Percentiles rank a stretch among this genome's conserved stretches.
phyloP scores from a whole-genome alignment of 2,888 invertebrate genomes.

The Napeogenes inachia region DNA sequence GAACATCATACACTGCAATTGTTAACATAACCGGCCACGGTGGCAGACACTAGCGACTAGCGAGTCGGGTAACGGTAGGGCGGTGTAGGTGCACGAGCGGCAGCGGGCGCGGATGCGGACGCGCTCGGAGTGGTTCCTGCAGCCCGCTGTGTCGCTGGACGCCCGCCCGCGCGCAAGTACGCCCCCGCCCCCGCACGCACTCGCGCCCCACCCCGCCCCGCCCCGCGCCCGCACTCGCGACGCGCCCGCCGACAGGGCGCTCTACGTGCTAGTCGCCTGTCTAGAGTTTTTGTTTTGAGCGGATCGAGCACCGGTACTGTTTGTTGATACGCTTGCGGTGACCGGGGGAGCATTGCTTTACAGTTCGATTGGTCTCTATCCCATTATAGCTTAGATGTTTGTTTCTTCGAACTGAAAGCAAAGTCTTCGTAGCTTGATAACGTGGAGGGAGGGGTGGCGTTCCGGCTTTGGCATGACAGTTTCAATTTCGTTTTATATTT shows the following conservation, averaged over 20 bases:
- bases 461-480: conserved; percentile 14
- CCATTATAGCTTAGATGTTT: not conserved
- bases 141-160: conserved; percentile 79
- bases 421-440: conserved; percentile 51
- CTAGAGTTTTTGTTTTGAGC: conserved; percentile 76
- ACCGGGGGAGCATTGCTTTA: conserved; percentile 38
- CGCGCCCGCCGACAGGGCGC: conserved; percentile 60
- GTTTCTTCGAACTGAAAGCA: conserved; percentile 29
- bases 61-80: conserved; percentile 31
- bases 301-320: conserved; percentile 67
- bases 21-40: conserved; percentile 6
- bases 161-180: conserved; percentile 65
- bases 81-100: conserved; percentile 91
- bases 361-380: conserved; percentile 40
- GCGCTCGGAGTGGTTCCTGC: conserved; percentile 97
- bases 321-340: conserved; percentile 63
- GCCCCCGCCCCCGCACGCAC: conserved; percentile 33
- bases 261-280: conserved; percentile 76
- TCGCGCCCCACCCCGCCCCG: conserved; percentile 32
- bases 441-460: conserved; percentile 49
- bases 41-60: conserved; percentile 10
- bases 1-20: not conserved
- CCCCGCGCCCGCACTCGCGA: conserved; percentile 40
- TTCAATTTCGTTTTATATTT: not conserved
- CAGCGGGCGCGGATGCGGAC: conserved; percentile 98